Percentiles rank a stretch among this genome's conserved stretches.
These are phyloP conservation scores for Hydraecia micacea DNA, from an alignment of 2,888 invertebrate genomes.

Conservation along the genomic window DNA sequence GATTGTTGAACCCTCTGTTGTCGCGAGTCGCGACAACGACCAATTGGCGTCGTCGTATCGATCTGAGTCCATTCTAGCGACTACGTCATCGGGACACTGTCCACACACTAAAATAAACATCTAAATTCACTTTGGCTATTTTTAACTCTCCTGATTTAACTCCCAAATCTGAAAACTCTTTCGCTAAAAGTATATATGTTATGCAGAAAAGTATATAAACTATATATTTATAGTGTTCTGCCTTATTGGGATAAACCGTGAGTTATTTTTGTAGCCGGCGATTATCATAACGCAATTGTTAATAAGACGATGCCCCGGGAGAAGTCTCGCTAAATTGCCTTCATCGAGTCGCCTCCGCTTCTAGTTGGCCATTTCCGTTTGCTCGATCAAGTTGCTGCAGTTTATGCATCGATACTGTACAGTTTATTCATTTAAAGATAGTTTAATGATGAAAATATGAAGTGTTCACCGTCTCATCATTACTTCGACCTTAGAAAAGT, in stretches of 20 bases:
- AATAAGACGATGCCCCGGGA: constrained; percentile 73
- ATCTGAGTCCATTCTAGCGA: constrained; percentile 77
- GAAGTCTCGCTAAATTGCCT: constrained; percentile 74
- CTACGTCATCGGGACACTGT: constrained; percentile 76
- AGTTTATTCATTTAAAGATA: constrained; percentile 61
- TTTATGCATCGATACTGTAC: constrained; percentile 69
- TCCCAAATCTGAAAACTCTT: constrained; percentile 13
- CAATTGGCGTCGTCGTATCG: constrained; percentile 85
- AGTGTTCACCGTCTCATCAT: constrained; percentile 3
- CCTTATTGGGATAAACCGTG: neutral
- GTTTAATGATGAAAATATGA: constrained; percentile 45
- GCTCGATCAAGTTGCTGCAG: constrained; percentile 75
- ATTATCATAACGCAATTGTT: constrained; percentile 59
- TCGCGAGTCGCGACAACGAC: constrained; percentile 76
- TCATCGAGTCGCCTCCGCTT: constrained; percentile 73
- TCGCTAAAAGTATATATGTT: neutral
- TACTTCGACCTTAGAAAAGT: neutral
- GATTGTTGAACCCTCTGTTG: constrained; percentile 75
- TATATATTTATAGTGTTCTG: neutral
- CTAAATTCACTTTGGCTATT: constrained; percentile 54
- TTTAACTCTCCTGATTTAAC: constrained; percentile 24
- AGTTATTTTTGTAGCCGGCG: constrained; percentile 2
- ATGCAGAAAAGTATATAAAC: neutral
- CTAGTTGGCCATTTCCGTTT: constrained; percentile 85
- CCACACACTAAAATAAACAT: constrained; percentile 71